These are phyloP conservation scores for Drosophila navojoa DNA, from an alignment of 1,140 invertebrate genomes.

Conservation along the genomic window DNA sequence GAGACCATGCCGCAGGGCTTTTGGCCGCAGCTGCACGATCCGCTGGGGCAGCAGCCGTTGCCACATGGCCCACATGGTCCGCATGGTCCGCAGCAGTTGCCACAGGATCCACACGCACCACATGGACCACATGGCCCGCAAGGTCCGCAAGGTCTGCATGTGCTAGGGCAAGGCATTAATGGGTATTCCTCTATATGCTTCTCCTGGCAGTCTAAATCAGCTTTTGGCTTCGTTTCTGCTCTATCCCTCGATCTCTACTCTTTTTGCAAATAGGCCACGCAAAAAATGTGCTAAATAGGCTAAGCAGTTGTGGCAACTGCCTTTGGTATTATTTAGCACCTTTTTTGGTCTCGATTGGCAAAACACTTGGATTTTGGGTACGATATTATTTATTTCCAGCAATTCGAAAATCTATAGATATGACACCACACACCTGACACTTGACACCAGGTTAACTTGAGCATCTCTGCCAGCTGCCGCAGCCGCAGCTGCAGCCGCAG, in stretches of 20 bases:
- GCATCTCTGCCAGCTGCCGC: neutral
- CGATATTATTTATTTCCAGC: constrained; percentile 3
- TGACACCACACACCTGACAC: constrained; percentile 1
- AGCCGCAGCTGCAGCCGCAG: neutral
- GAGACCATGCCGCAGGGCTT: constrained; percentile 56
- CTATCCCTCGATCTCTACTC: neutral
- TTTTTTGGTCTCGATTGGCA: constrained; percentile 53
- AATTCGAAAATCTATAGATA: neutral
- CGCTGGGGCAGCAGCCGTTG: neutral
- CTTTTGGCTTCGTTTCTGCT: neutral
- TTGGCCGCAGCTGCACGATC: constrained; percentile 34
- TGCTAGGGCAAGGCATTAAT: neutral
- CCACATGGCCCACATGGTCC: constrained; percentile 17
- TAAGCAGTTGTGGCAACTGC: constrained; percentile 20
- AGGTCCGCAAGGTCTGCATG: neutral
- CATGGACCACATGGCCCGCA: constrained; percentile 18
- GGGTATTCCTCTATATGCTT: neutral
- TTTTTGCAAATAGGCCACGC: constrained; percentile 30
- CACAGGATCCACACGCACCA: constrained; percentile 14
- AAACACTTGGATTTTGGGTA: constrained; percentile 21
- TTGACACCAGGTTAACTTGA: neutral
- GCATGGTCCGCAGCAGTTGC: constrained; percentile 2
- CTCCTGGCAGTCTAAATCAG: too few relatives aligned
- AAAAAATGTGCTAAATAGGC: constrained; percentile 74
- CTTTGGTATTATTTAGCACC: constrained; percentile 64